Evolutionary conservation across 2,888 invertebrate genomes (phyloP), one percentile per base, ranked within the genome.

Genomic region (Folsomia candida): DNA sequence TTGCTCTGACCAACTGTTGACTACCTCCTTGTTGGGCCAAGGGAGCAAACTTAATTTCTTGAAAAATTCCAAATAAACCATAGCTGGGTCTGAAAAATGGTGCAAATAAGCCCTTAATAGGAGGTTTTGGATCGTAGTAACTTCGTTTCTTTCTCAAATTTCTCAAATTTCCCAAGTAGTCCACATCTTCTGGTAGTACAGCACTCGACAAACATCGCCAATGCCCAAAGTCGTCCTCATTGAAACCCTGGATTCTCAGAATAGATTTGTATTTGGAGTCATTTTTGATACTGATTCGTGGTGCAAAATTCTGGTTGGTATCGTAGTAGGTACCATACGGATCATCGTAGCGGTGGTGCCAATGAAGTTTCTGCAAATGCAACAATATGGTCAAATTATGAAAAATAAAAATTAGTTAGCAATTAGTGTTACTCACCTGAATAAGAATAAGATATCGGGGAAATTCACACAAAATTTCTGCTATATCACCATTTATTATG

Each of bases 271-370:
- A 79, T 27, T 74, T 74, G 60, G 76, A 72, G 4, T 70, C 24
- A 18, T 71, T 69, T 2, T 57, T 62, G 0, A 79, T 77, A 6
- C 70, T 75, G 11, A 77, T 67, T 58, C 76, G 63, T 1, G 77
- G 76, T 37, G 74, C 78, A 57, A 79, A 79, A 2, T 75, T 72
- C 47, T 79, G 77, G 29, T 67, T 63, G 1, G 73, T 70, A 64
- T 78, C 79, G 59, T 73, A 79, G 67, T 76, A 79, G 2, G 77
- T 76, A 4, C 79, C 79, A 57, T 73, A 79, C 20, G 79, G 75
- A 9, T 76, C 74, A 9, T 74, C 68, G n/a, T 73, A 67, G n/a
- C 62, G 76, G 29, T 75, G 76, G 63, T 79, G 77, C 79, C 79
- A 79, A 65, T 77, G 78, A 18, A 79, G 75, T 69, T 76, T 76